Evolutionary conservation across 2,113 vertebrate species (phyloP), one percentile per base, ranked within the genome.

Genomic region (Zapornia atra): DNA sequence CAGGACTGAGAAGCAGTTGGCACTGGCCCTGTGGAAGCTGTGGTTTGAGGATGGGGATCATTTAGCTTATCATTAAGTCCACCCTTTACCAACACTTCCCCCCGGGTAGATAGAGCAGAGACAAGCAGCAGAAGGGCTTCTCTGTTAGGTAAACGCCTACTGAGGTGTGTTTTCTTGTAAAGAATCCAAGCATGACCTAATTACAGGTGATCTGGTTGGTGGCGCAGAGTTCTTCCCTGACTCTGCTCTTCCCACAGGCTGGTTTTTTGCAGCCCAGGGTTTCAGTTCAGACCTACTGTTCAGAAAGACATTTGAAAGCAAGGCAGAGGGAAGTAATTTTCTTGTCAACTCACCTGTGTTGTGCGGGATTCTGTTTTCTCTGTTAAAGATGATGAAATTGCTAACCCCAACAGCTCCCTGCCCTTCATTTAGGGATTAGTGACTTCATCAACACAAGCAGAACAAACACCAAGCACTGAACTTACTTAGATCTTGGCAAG

Each of bases 401-500:
- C 91, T 87, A 87, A 76, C 73, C 86, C 66, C 34, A 79, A 76
- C 71, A 69, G 28, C 73, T 93, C 90, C 77, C 59, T 94, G 88
- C 86, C 86, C 94, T 96, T 96, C 88, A 92, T 96, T 94, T 86
- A 84, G 57, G 77, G 91, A 96, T 96, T 95, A 95, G 91, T 89
- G 80, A 82, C 81, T 94, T 94, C 94, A 92, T 89, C 86, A 80
- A 59, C 48, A 73, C 40, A 53, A 82, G 73, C 85, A 96, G 77
- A 92, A 76, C 77, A 95, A 92, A 89, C 38, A 81, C 10, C 6
- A 76, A 59, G 36, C 2, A 20, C 77, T 82, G 81, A 91, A 91
- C 66, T 76, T 38, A 25, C 66, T 76, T 38, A 25, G 40, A 87
- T 68, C 29, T 40, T 80, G 44, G 61, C 61, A 79, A 75, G 73